Conservation (phyloP, 1,140 invertebrate genomes). For the Zophobas atratus region DNA sequence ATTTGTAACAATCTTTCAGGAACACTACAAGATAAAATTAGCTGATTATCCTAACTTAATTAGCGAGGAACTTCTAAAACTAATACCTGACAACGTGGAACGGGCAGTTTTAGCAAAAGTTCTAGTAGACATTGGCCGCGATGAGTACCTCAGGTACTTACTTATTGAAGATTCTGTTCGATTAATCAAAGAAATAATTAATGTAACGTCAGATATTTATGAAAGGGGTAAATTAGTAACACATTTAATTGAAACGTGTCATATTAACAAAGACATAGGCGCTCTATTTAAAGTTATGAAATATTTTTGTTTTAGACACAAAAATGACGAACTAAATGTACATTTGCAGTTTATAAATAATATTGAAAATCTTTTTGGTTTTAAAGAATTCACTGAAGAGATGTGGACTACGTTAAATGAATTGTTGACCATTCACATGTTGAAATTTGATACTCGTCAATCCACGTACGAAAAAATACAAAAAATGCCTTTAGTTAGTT, state of each 20-base stretch:
- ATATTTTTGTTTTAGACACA: conserved; percentile 7
- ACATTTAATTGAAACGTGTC: conserved; percentile 16
- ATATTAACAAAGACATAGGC: conserved; percentile 29
- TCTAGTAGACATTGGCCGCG: conserved; percentile 7
- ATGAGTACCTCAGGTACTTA: not conserved
- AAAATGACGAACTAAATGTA: not conserved
- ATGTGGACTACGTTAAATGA: conserved; percentile 1
- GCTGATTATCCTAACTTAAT: not conserved
- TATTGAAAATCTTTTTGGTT: not conserved
- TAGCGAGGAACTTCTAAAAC: not conserved
- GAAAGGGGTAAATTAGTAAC: conserved; percentile 19
- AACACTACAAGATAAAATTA: not conserved
- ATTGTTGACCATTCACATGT: not conserved
- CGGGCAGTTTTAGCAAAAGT: not conserved
- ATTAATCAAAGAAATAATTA: too few species aligned
- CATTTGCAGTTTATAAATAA: not conserved
- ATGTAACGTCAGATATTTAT: not conserved
- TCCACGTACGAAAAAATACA: not conserved
- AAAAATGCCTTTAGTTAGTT: not conserved
- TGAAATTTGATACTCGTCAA: not conserved
- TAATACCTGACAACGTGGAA: conserved; percentile 1
- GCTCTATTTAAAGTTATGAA: conserved; percentile 39
- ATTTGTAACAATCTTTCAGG: not conserved
- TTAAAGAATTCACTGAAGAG: not conserved
- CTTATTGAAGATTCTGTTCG: conserved; percentile 11